phyloP scores from a whole-genome alignment of 2,888 invertebrate species.

The Bellardia bayeri region DNA sequence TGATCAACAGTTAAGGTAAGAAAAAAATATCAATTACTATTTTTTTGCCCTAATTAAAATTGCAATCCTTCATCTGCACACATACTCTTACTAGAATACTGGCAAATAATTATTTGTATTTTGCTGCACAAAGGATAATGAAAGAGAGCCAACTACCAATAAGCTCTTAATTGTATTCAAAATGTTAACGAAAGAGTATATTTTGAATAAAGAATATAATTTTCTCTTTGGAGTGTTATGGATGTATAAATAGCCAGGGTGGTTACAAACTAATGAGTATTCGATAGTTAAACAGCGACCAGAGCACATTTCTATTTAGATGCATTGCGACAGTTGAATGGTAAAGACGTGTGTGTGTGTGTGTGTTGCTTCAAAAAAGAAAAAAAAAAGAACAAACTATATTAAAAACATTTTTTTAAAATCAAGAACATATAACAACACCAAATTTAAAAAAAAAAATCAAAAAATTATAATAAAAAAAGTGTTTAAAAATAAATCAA shows the following conservation, averaged over 20 bases:
- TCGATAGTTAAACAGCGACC: constrained; percentile 25
- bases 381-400: neutral
- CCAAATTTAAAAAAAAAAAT: neutral
- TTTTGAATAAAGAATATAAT: neutral
- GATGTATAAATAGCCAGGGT: constrained; percentile 45
- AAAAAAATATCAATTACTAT: constrained; percentile 38
- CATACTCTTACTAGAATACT: neutral
- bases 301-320: constrained; percentile 2
- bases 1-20: constrained; percentile 14
- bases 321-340: constrained; percentile 34
- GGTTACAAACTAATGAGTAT: constrained; percentile 22
- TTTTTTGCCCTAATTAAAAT: constrained; percentile 45
- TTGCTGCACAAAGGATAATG: neutral
- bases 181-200: constrained; percentile 28
- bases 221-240: constrained; percentile 12
- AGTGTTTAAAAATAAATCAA: neutral
- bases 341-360: constrained; percentile 38
- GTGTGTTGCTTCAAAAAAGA: neutral
- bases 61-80: constrained; percentile 42
- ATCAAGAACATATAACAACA: neutral
- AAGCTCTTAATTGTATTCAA: neutral
- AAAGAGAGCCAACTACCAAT: neutral
- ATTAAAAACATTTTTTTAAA: neutral
- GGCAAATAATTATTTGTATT: neutral
- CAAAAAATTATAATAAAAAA: neutral